A percentile compares a stretch with the other conserved stretches of the same genome.
Conservation (phyloP, 2,797 vertebrate genomes). For the Morus bassanus region DNA sequence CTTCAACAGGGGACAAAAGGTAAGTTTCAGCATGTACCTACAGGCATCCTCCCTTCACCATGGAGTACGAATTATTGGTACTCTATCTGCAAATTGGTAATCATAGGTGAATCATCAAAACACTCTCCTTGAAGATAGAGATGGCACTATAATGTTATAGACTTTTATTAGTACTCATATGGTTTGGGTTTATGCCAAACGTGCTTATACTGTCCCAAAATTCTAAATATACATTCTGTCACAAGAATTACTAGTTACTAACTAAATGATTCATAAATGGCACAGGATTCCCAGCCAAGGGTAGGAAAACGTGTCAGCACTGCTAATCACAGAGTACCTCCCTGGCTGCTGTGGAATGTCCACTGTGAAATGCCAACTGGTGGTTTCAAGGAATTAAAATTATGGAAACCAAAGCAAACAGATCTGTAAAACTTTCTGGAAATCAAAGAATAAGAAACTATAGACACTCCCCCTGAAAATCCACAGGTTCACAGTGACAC, state of each 20-base stretch:
- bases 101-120: background rate
- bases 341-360: background rate
- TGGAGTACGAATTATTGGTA: background rate
- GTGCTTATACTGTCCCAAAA: background rate
- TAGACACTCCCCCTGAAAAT: background rate
- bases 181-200: background rate
- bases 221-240: background rate
- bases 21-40: background rate
- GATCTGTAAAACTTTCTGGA: background rate
- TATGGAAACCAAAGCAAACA: background rate
- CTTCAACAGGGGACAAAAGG: background rate
- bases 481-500: background rate
- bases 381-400: background rate
- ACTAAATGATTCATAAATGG: background rate
- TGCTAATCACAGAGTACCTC: background rate
- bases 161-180: background rate
- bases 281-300: background rate
- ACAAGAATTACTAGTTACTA: background rate
- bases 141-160: background rate
- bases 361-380: background rate
- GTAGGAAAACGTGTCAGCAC: background rate
- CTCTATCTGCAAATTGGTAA: background rate
- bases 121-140: background rate
- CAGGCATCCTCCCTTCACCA: background rate
- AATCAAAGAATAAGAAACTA: background rate